phyloP scores from a whole-genome alignment of 2,888 invertebrate species.

The Amaurobius ferox region DNA sequence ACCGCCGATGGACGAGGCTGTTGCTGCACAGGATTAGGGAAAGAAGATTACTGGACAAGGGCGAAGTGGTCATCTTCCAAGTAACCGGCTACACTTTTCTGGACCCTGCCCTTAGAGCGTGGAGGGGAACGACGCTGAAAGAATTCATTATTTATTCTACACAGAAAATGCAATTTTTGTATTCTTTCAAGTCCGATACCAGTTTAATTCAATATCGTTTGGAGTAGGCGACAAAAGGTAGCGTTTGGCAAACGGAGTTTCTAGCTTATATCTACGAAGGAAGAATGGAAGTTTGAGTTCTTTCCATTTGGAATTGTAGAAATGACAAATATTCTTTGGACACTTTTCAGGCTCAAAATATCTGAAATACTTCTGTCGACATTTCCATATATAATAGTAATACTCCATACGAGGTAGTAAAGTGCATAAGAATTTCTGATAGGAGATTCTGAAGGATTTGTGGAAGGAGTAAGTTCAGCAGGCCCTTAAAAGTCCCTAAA shows the following conservation, averaged over 20 bases:
- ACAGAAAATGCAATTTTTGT: not conserved
- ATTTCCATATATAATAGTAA: too few relatives aligned
- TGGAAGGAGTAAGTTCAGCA: too few relatives aligned
- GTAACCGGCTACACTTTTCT: not conserved
- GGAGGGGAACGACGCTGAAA: not conserved
- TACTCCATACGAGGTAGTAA: too few relatives aligned
- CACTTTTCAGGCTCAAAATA: too few relatives aligned
- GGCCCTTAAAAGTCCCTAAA: too few relatives aligned
- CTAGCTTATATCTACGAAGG: too few relatives aligned
- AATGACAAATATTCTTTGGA: too few relatives aligned
- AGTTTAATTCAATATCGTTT: constrained; percentile 1
- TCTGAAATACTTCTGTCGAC: too few relatives aligned
- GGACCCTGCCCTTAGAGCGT: constrained; percentile 6
- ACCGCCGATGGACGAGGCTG: constrained; percentile 33
- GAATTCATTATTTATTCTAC: constrained; percentile 5
- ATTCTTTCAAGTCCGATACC: not conserved
- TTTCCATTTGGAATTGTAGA: too few relatives aligned
- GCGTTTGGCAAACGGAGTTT: not conserved
- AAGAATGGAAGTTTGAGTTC: too few relatives aligned
- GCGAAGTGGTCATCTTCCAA: constrained; percentile 41
- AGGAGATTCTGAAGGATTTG: too few relatives aligned
- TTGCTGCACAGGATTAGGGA: constrained; percentile 55
- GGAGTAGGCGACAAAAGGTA: not conserved
- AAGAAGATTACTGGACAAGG: constrained; percentile 60
- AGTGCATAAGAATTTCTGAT: too few relatives aligned